phyloP scores from a whole-genome alignment of 2,888 invertebrate genomes.

The Brachynemurus nebulosus region DNA sequence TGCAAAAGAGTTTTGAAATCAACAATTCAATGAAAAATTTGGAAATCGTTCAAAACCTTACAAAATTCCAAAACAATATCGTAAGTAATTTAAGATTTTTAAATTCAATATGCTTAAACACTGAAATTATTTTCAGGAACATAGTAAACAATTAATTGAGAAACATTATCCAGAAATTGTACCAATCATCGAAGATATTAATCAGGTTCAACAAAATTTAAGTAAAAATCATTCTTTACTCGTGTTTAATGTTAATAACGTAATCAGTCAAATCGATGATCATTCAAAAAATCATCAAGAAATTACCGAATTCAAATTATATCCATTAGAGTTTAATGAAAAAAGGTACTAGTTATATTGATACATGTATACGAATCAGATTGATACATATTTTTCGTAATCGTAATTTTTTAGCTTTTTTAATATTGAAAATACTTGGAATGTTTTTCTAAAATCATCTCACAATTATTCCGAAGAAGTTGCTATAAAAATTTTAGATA shows the following conservation, averaged over 20 bases:
- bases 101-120: not conserved
- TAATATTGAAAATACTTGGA: not conserved
- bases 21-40: not conserved
- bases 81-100: not conserved
- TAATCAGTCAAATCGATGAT: not conserved
- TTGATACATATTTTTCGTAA: not conserved
- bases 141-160: not conserved
- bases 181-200: not conserved
- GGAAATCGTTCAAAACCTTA: not conserved
- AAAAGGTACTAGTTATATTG: not conserved
- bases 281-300: not conserved
- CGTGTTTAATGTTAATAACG: not conserved
- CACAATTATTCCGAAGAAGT: not conserved
- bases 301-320: not conserved
- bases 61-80: not conserved
- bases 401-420: not conserved
- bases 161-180: not conserved
- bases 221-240: not conserved
- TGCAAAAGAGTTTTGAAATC: not conserved
- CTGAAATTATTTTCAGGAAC: not conserved
- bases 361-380: not conserved
- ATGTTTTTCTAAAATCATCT: not conserved
- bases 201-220: not conserved
- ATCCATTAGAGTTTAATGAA: not conserved
- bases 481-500: not conserved